Conservation (phyloP, 2,888 invertebrate genomes). For the Amblyjoppa proteus region DNA sequence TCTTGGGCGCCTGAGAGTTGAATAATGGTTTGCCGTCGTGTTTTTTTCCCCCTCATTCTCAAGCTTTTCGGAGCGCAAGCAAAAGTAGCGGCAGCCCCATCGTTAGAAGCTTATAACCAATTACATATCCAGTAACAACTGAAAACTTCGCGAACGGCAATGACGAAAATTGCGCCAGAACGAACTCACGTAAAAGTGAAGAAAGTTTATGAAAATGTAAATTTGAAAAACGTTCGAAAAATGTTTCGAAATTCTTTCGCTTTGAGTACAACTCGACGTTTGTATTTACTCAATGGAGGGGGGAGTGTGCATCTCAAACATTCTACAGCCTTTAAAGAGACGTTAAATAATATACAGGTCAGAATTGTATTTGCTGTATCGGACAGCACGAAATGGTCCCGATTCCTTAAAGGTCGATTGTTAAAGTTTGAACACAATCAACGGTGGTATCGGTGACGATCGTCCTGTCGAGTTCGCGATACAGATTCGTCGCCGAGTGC, state of each 20-base stretch:
- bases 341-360: too few relatives aligned
- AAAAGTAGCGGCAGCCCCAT: constrained; percentile 13
- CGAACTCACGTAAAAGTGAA: constrained; percentile 48
- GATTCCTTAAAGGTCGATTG: neutral
- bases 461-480: neutral
- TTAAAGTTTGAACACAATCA: neutral
- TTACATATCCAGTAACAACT: constrained; percentile 72
- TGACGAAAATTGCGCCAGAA: constrained; percentile 23
- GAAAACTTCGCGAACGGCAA: constrained; percentile 36
- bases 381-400: too few relatives aligned
- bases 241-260: neutral
- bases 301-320: neutral
- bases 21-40: constrained; percentile 49
- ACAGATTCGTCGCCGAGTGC: constrained; percentile 1
- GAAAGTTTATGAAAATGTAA: constrained; percentile 57
- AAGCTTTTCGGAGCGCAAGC: constrained; percentile 6
- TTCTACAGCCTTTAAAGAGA: neutral
- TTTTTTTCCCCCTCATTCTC: constrained; percentile 23
- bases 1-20: constrained; percentile 59
- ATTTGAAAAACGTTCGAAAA: constrained; percentile 12
- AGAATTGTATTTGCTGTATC: too few relatives aligned
- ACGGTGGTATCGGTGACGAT: neutral
- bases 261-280: neutral
- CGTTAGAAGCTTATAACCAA: constrained; percentile 45
- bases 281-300: neutral